Percentiles rank a stretch among this genome's conserved stretches.
These are phyloP conservation scores for Incurvaria masculella DNA, from an alignment of 2,888 invertebrate species.

Conservation along the genomic window DNA sequence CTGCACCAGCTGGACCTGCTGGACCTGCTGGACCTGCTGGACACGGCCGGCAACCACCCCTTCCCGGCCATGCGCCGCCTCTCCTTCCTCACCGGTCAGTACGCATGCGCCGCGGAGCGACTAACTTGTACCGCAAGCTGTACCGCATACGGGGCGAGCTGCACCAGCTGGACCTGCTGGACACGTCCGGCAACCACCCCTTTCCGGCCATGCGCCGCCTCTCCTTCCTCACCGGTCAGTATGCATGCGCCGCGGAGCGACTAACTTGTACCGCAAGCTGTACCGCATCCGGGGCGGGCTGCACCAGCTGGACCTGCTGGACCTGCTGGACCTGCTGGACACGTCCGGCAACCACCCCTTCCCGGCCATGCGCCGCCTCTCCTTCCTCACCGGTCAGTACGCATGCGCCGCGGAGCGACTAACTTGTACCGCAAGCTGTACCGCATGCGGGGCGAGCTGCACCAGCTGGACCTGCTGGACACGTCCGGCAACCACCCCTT, in stretches of 20 bases:
- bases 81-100: slow-evolving; percentile 81
- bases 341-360: slow-evolving; percentile 93
- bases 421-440: slow-evolving; percentile 8
- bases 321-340: too few relatives aligned
- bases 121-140: slow-evolving; percentile 79
- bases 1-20: slow-evolving; percentile 84
- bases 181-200: slow-evolving; percentile 90
- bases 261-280: slow-evolving; percentile 51
- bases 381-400: slow-evolving; percentile 77
- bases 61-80: slow-evolving; percentile 88
- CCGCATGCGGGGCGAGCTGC: too few relatives aligned
- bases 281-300: slow-evolving; percentile 86
- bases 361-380: slow-evolving; percentile 84
- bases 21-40: slow-evolving; percentile 70
- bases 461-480: too few relatives aligned
- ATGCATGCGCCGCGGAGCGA: slow-evolving; percentile 1
- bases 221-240: slow-evolving; percentile 81
- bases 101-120: slow-evolving; percentile 1
- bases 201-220: slow-evolving; percentile 88
- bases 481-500: too few relatives aligned
- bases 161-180: slow-evolving; percentile 83
- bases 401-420: slow-evolving; percentile 1
- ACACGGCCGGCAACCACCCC: slow-evolving; percentile 90
- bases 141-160: slow-evolving; percentile 86
- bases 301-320: slow-evolving; percentile 81